Evolutionary conservation across 1,140 invertebrate species (phyloP).

Genomic region (Penaeus japonicus): DNA sequence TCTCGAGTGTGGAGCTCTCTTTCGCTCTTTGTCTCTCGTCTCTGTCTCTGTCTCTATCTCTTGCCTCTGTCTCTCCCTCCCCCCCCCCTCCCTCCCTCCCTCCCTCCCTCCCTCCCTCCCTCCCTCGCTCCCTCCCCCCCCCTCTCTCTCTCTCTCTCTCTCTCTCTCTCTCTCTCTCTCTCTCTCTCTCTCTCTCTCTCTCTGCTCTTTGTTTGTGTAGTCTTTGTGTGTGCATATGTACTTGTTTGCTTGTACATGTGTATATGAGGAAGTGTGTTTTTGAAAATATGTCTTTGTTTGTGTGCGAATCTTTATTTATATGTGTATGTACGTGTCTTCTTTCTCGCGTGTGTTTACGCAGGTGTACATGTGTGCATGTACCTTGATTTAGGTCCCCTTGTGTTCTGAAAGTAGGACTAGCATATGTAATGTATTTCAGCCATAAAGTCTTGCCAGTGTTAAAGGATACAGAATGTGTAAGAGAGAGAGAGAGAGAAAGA

Average conservation of each 20-base stretch:
- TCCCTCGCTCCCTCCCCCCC: too few relatives aligned
- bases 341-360: background rate
- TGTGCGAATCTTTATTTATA: background rate
- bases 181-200: background rate
- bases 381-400: background rate
- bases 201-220: background rate
- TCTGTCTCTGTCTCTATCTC: too few relatives aligned
- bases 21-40: too few relatives aligned
- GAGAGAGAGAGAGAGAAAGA: conserved; percentile 7
- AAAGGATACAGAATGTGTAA: background rate
- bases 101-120: too few relatives aligned
- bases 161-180: too few relatives aligned
- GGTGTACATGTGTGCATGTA: background rate
- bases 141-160: too few relatives aligned
- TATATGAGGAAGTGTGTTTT: background rate
- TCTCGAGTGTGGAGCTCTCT: too few relatives aligned
- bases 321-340: background rate
- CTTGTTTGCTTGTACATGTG: background rate
- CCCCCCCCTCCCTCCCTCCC: too few relatives aligned
- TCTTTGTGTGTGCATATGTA: background rate
- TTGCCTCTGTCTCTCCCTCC: too few relatives aligned
- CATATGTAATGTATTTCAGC: background rate
- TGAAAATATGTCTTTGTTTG: background rate
- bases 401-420: background rate
- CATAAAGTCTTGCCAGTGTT: background rate